Evolutionary conservation across 2,113 vertebrate species (phyloP), one percentile per base, ranked within the genome.

Genomic region (Bostrychus sinensis): DNA sequence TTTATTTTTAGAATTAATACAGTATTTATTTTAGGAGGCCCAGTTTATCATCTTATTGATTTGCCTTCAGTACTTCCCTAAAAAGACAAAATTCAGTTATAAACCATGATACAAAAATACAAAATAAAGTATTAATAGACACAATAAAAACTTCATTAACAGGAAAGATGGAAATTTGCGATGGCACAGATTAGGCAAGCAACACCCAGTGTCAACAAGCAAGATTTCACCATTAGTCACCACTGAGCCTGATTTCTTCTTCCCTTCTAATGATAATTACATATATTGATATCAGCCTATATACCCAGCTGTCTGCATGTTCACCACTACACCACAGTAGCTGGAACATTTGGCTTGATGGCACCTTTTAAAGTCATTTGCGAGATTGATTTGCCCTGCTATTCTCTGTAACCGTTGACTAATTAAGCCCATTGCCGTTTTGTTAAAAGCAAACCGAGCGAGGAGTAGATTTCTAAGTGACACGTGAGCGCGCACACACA

Each of bases 241-340:
- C 36, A 70, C 50, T 56, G 56, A 48, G 73, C 48, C 66, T 55
- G 36, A 73, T 73, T 64, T 39, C 36, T 48, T 64, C 53, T 64
- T 34, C 41, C 46, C 26, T 14, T 5, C 51, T 78, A 71, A 61
- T 57, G 66, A 55, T 73, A 75, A 79, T 61, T 68, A 66, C 67
- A 64, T 46, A 34, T 45, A 54, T 62, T 82, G 53, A 55, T 3
- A 38, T 56, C 12, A 14, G 17, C 8, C 20, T 16, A 38, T 56
- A 13, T 20, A 55, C 26, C 43, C 50, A 61, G 34, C 43, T 75
- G 53, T 77, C 60, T 28, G 43, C 46, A 66, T 53, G 61, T 66
- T 69, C 58, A 61, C 48, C 62, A n/a, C 28, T 36, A 58, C 22
- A 62, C 53, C 73, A 19, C 2, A 7, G 9, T 7, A 62, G 38